Evolutionary conservation across 2,797 vertebrate genomes (phyloP), one percentile per base, ranked within the genome.

Genomic region (Rhabdomys pumilio): DNA sequence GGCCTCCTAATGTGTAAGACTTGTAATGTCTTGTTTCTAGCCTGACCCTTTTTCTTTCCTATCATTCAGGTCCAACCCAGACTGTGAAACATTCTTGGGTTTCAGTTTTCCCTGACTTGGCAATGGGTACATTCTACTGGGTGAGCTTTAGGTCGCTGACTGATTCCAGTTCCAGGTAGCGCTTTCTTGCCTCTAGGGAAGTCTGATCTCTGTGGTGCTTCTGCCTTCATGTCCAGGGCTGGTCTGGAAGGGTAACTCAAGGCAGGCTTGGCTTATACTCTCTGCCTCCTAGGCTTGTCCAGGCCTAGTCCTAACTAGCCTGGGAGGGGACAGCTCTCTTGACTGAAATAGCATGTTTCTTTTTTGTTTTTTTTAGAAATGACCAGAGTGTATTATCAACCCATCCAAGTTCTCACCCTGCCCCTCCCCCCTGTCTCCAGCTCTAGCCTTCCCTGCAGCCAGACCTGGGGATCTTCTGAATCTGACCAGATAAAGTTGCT

Each of bases 211-310:
- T 8, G 1, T 2, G 50, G 79, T 44, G 53, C 53, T 75, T 76
- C 77, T 38, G 41, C 47, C 75, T 59, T 81, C 65, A 24, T 57
- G 61, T 61, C 26, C 5, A 12, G 75, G 82, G 57, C 63, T 83
- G 72, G 53, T 55, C 81, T 59, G 73, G 67, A 95, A 87, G 80
- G 80, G 67, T 53, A 65, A 87, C 61, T 8, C 29, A 93, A 77
- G 55, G 86, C 44, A 82, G 69, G 47, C 38, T 85, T 89, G 80
- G 41, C 89, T 90, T 57, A 31, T n/a, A 47, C 57, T 29, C 50
- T 76, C 6, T 59, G 61, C 76, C 53, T 79, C 38, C 38, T 2
- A 14, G 72, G 75, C 77, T 79, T 82, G 47, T 73, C 50, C 17
- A 22, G 65, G 73, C 81, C 81, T 67, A 83, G 80, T 10, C 53